Percentiles rank a stretch among this genome's conserved stretches.
Evolutionary conservation across 2,797 vertebrate species (phyloP).

Genomic region (Onychomys leucogaster): DNA sequence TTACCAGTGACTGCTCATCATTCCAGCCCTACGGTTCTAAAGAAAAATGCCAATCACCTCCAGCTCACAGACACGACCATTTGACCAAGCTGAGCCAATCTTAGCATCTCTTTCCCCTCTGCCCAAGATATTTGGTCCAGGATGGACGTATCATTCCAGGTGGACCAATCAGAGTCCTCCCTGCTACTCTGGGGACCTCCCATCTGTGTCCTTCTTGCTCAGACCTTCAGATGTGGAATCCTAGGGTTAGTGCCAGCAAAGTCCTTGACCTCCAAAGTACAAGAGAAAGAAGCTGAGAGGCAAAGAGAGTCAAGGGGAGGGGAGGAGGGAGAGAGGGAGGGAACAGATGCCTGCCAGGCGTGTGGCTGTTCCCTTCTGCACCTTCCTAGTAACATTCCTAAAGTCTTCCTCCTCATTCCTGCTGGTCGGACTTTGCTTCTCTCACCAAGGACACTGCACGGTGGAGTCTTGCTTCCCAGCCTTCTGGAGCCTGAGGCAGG

Average conservation of each 20-base stretch:
- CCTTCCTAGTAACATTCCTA: too few species aligned
- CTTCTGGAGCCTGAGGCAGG: background rate
- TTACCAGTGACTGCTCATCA: background rate
- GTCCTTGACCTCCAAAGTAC: background rate
- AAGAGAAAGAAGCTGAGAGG: background rate
- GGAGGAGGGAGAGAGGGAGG: too few species aligned
- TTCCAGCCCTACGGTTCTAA: background rate
- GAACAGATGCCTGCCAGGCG: background rate
- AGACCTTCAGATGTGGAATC: background rate
- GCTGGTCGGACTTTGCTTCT: background rate
- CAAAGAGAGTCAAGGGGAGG: background rate
- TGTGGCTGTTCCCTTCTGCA: background rate
- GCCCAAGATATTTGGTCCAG: background rate
- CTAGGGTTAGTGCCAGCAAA: fast-evolving
- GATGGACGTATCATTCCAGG: background rate
- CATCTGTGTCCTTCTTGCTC: background rate
- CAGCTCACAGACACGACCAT: background rate
- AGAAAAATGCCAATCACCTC: background rate
- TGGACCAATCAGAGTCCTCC: background rate
- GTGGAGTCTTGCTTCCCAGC: background rate
- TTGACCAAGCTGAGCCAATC: background rate
- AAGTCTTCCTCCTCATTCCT: background rate
- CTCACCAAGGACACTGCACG: background rate
- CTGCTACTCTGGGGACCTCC: background rate
- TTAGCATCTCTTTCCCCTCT: background rate